These are phyloP conservation scores for Agriopis aurantiaria DNA, from an alignment of 2,888 invertebrate genomes.

Conservation along the genomic window DNA sequence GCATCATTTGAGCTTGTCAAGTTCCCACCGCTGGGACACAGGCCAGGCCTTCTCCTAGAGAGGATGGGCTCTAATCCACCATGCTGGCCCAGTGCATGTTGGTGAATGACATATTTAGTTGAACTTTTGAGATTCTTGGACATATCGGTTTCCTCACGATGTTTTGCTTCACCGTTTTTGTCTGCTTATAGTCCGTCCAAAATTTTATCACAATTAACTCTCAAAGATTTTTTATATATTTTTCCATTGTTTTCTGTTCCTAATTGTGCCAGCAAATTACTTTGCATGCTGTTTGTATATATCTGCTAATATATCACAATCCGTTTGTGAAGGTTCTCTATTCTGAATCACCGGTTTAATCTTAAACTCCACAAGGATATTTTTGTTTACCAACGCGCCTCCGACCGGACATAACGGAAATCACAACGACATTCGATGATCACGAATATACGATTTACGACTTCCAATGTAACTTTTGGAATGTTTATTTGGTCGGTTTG, in stretches of 20 bases:
- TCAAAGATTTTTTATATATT: too few relatives aligned
- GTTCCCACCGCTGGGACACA: too few relatives aligned
- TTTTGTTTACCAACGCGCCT: conserved; percentile 37
- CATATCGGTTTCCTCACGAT: too few relatives aligned
- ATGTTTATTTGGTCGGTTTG: conserved; percentile 20
- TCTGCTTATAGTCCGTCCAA: too few relatives aligned
- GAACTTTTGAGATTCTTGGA: too few relatives aligned
- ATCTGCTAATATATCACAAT: conserved; percentile 14
- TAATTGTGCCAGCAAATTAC: neutral
- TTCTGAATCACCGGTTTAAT: conserved; percentile 22
- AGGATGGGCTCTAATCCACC: too few relatives aligned
- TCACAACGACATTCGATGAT: conserved; percentile 42
- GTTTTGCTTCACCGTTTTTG: too few relatives aligned
- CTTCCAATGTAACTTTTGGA: conserved; percentile 37
- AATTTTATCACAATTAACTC: too few relatives aligned
- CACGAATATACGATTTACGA: conserved; percentile 43
- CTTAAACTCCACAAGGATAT: conserved; percentile 37
- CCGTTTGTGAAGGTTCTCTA: neutral
- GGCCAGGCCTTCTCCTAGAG: too few relatives aligned
- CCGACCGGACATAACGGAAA: conserved; percentile 39
- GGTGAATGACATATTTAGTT: too few relatives aligned
- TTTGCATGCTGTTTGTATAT: neutral
- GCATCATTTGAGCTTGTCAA: too few relatives aligned
- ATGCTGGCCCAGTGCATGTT: too few relatives aligned
- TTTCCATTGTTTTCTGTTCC: neutral